Percentiles rank a stretch among this genome's conserved stretches.
phyloP scores from a whole-genome alignment of 2,888 invertebrate species.

The Amorpha juglandis region DNA sequence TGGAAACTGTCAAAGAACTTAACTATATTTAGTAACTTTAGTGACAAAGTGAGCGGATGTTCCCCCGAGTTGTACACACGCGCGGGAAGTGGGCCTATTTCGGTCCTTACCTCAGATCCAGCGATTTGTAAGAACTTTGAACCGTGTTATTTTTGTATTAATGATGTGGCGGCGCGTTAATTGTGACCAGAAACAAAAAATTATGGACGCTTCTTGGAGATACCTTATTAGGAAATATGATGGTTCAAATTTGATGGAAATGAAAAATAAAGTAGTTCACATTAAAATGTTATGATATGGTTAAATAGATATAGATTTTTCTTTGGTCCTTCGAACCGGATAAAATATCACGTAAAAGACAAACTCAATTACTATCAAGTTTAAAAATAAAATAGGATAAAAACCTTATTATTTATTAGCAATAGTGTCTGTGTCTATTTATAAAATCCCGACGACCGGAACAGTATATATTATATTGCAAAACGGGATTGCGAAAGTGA shows the following conservation, averaged over 20 bases:
- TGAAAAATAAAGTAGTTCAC: neutral
- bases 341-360: neutral
- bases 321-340: neutral
- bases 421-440: neutral
- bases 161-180: conserved; percentile 21
- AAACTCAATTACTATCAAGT: neutral
- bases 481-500: conserved; percentile 12
- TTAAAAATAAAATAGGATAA: neutral
- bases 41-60: conserved; percentile 26
- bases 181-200: conserved; percentile 10
- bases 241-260: neutral
- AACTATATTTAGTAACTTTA: conserved; percentile 15
- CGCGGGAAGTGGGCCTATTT: conserved; percentile 58
- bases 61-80: neutral
- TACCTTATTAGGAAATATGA: neutral
- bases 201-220: neutral
- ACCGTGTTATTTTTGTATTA: conserved; percentile 27
- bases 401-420: neutral
- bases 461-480: conserved; percentile 1
- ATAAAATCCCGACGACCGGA: neutral
- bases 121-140: conserved; percentile 30
- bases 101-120: conserved; percentile 35
- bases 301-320: too few relatives aligned
- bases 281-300: too few relatives aligned
- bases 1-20: neutral